phyloP scores from a whole-genome alignment of 1,140 invertebrate species.

The Heliothis subflexa region DNA sequence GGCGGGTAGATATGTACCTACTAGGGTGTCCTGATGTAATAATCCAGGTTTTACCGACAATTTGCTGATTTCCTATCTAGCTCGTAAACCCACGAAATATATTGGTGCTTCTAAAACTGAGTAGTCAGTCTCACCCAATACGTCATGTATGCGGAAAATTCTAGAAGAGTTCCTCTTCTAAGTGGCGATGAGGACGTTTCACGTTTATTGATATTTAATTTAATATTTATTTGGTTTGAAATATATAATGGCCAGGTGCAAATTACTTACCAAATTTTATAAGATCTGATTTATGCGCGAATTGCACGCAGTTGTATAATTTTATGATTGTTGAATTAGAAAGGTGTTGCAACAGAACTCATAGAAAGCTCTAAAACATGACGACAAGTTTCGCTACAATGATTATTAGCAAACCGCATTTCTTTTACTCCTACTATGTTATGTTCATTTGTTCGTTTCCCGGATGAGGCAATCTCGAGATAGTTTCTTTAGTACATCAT shows the following conservation, averaged over 20 bases:
- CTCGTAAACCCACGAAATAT: slow-evolving; percentile 14
- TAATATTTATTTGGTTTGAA: no score
- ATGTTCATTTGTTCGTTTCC: slow-evolving; percentile 19
- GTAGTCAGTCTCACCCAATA: not conserved
- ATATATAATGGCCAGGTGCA: no score
- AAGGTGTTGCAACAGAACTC: not conserved
- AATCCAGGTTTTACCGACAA: slow-evolving; percentile 3
- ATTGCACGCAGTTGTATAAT: no score
- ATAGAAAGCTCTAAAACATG: slow-evolving; percentile 1
- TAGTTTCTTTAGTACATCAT: not conserved
- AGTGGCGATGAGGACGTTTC: no score
- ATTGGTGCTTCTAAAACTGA: not conserved
- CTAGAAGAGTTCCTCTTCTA: no score
- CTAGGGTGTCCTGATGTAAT: slow-evolving; percentile 12
- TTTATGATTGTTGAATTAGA: slow-evolving; percentile 1
- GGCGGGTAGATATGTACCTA: not conserved
- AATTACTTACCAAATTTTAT: no score
- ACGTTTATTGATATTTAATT: no score
- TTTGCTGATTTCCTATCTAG: not conserved
- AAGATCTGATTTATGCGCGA: no score
- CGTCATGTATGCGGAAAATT: not conserved
- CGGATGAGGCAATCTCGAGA: slow-evolving; percentile 36
- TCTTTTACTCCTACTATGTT: not conserved
- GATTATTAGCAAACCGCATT: slow-evolving; percentile 9
- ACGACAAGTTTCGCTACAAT: slow-evolving; percentile 2